Evolutionary conservation across 35 echinoderm and acorn worm genomes (phyloP), one percentile per base, ranked within the genome.

Genomic region (Diadema setosum): DNA sequence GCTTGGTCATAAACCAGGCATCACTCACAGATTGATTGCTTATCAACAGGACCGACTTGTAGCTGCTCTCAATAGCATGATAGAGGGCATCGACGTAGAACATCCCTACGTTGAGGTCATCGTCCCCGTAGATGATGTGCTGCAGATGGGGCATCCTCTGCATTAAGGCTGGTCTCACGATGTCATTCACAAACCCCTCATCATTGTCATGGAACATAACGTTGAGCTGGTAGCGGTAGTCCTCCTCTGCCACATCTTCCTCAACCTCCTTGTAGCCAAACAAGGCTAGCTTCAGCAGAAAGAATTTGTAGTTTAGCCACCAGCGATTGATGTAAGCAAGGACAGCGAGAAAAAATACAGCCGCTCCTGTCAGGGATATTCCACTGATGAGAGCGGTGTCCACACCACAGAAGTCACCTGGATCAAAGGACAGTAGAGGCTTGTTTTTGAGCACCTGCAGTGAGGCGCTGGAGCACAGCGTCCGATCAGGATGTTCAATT

Each of bases 1-100:
- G 73, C 73, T 78, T 78, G 12, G 73, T 78, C 73, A 78, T 78
- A 23, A 36, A 35, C 73, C 73, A 78, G n/a, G 35, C 35, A 78
- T 78, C 73, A 20, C 44, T 15, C 2, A 39, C 40, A 43, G 73
- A 78, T 41, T 78, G 15, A 23, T 78, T 78, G 73, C 73, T 78
- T 78, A 78, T 33, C 73, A 78, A 78, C 73, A 78, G 44, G 73
- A 78, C 73, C 23, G 73, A 41, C 40, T 78, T 78, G 73, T 35
- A 78, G 73, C 73, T 78, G 40, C 44, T 78, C 27, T 78, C 73
- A 20, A 78, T 42, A 23, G 40, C 73, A 25, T 78, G 27, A 24
- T 20, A 44, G 73, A 78, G 12, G 24, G 73, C 73, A 25, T 42
- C 3, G 40, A 78, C 44, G 73, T 78, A 78, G 40, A 35, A 78